Percentiles rank a stretch among this genome's conserved stretches.
These are phyloP conservation scores for Ecliptopera silaceata DNA, from an alignment of 2,888 invertebrate species.

Conservation along the genomic window DNA sequence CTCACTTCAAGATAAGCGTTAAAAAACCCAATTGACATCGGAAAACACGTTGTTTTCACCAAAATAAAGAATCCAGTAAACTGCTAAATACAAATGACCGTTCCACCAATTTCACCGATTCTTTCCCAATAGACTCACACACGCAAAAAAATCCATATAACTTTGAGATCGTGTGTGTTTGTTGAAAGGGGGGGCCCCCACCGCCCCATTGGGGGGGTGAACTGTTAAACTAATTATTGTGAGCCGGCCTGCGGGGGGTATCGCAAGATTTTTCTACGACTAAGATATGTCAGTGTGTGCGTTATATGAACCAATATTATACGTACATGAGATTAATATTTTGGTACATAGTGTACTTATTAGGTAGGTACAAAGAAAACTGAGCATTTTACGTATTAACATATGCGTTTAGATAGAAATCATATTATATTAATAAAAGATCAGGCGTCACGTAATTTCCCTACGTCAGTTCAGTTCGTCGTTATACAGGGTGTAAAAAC, in stretches of 20 bases:
- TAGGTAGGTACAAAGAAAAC: not conserved
- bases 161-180: constrained; percentile 45
- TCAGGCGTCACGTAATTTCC: no score
- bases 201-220: constrained; percentile 49
- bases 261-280: constrained; percentile 62
- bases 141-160: constrained; percentile 45
- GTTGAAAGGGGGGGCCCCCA: constrained; percentile 40
- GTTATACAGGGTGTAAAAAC: no score
- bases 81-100: constrained; percentile 46
- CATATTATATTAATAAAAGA: no score
- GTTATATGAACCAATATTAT: constrained; percentile 17
- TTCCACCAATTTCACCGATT: constrained; percentile 50
- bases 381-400: not conserved
- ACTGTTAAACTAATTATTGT: constrained; percentile 71
- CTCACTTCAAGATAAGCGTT: no score
- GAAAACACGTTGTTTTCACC: constrained; percentile 1
- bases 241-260: constrained; percentile 49
- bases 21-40: not conserved
- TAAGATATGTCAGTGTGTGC: constrained; percentile 45
- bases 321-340: constrained; percentile 27
- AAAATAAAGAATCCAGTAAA: constrained; percentile 21
- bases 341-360: not conserved
- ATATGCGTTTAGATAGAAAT: no score
- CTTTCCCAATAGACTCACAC: constrained; percentile 52
- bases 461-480: no score